Base-by-base conservation (phyloP, 2,797 vertebrate species). In the Phrynocephalus vlangalii region DNA sequence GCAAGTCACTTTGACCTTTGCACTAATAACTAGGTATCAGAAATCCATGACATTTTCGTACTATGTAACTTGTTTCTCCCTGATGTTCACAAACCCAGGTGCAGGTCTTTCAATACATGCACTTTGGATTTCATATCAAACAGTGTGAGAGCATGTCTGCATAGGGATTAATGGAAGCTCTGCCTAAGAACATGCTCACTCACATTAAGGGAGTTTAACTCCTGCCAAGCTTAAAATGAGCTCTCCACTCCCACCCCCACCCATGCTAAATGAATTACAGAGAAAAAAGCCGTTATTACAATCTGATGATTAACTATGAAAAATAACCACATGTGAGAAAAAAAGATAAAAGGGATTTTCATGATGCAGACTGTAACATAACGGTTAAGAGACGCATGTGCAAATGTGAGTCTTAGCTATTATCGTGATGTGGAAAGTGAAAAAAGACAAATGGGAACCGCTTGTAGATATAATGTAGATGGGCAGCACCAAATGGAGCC, bases 201-300 rank as follows among this genome's bases (percentile, higher is more conserved):
- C 84, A 91, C 83, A 91, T 95, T 94, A 94, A 78, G 16, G 30
- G 79, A 91, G 88, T 94, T 93, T 89, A 93, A 94, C 85, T 94
- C 77, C 88, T 89, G 90, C 91, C 90, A 93, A 94, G 70, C 78
- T 83, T 88, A 92, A 93, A 92, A 91, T 79, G 81, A 92, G 82
- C 82, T 90, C 92, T 93, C 85, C 33, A 18, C 22, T 28, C 18
- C 16, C 50, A 68, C 56, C 5, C n/a, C n/a, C 88, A 77, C 82
- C 88, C 88, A 90, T 9, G 81, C 81, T 90, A 93, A 93, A 93
- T 77, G 66, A 93, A 92, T 92, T 26, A n/a, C 2, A 90, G 83
- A 83, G 70, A 73, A 83, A 66, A 87, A 60, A 78, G 28, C 75
- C 22, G 79, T 70, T 86, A 77, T 52, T 87, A 90, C 28, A 85